Percentiles rank a stretch among this genome's conserved stretches.
phyloP scores from a whole-genome alignment of 1,140 invertebrate genomes.

The Lepidostoma basale region DNA sequence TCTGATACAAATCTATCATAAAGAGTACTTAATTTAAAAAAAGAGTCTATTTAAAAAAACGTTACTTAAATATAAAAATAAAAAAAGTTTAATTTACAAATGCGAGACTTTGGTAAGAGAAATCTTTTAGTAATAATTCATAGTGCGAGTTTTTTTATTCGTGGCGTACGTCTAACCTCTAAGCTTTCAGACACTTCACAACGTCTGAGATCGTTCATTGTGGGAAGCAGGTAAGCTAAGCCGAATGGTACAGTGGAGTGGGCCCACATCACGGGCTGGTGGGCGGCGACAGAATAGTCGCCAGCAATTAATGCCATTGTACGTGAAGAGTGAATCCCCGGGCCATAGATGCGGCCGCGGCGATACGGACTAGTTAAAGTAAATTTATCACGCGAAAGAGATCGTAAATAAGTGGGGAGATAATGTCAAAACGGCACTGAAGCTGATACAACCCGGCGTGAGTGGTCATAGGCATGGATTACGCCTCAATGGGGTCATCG shows the following conservation, averaged over 20 bases:
- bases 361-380: neutral
- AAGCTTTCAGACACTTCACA: no score
- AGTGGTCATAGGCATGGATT: no score
- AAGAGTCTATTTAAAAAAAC: no score
- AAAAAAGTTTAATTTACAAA: no score
- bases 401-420: slow-evolving; percentile 7
- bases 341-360: neutral
- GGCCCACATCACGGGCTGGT: slow-evolving; percentile 1
- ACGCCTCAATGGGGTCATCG: no score
- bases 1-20: no score
- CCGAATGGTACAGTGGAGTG: neutral
- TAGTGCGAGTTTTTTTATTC: no score
- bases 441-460: neutral
- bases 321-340: neutral
- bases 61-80: no score
- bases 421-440: neutral
- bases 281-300: slow-evolving; percentile 6
- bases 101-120: no score
- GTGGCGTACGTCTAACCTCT: no score
- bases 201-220: neutral
- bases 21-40: no score
- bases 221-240: neutral
- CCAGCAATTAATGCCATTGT: slow-evolving; percentile 11
- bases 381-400: slow-evolving; percentile 5
- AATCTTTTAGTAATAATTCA: no score